A percentile compares a stretch with the other conserved stretches of the same genome.
phyloP scores from a whole-genome alignment of 2,888 invertebrate genomes.

The Drosophila setosimentum region DNA sequence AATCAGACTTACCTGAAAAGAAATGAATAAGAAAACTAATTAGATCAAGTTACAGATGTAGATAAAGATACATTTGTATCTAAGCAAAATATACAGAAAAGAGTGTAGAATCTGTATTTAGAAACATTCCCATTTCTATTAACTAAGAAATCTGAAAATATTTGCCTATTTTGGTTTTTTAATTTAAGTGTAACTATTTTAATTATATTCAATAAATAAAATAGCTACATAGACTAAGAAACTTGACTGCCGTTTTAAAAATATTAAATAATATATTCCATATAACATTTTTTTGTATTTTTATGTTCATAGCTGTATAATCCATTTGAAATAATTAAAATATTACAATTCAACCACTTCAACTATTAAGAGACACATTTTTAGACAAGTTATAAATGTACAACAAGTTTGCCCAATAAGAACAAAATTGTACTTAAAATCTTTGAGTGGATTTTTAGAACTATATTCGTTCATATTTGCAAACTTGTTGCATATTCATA shows the following conservation, averaged over 20 bases:
- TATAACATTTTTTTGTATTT: not conserved
- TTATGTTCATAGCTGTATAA: not conserved
- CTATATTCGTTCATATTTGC: no score
- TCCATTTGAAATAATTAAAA: not conserved
- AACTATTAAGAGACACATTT: not conserved
- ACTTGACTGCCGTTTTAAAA: not conserved
- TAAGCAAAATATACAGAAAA: not conserved
- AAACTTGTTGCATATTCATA: not conserved
- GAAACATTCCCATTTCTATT: not conserved
- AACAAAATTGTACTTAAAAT: not conserved
- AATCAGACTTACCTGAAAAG: constrained; percentile 54
- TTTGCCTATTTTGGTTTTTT: no score
- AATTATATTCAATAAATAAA: not conserved
- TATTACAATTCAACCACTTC: not conserved
- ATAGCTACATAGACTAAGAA: not conserved
- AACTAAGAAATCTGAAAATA: not conserved
- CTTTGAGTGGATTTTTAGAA: not conserved
- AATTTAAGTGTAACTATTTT: not conserved
- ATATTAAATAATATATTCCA: not conserved
- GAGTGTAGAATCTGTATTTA: not conserved
- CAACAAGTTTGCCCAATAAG: not conserved
- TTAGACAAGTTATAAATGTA: not conserved
- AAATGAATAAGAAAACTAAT: constrained; percentile 24
- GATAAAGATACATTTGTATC: not conserved
- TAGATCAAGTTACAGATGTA: constrained; percentile 18